These are phyloP conservation scores for Caenorhabditis sp. DNA, from an alignment of 2,888 invertebrate genomes.

Conservation along the genomic window DNA sequence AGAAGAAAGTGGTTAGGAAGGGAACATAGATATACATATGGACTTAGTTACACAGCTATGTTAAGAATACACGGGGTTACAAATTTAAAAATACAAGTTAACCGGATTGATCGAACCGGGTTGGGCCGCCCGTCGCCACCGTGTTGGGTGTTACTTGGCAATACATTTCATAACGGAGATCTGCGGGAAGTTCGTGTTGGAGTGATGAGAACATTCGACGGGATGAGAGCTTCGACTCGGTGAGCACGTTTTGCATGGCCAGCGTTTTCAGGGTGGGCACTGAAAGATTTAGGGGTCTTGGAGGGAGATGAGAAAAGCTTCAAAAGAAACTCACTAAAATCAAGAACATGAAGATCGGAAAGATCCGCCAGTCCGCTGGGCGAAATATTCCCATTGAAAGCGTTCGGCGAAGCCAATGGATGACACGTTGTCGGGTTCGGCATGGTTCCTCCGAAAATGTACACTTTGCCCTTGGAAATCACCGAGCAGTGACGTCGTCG, in stretches of 20 bases:
- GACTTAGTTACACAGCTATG: background rate
- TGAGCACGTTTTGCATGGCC: constrained; percentile 25
- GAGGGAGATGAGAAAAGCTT: too few species aligned
- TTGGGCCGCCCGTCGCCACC: background rate
- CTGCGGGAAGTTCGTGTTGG: constrained; percentile 27
- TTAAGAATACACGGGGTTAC: background rate
- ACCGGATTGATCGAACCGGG: constrained; percentile 52
- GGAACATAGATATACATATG: background rate
- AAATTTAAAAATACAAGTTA: constrained; percentile 10
- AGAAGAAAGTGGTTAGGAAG: constrained; percentile 8
- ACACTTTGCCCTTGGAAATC: constrained; percentile 88
- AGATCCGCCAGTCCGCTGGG: constrained; percentile 74
- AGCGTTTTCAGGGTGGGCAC: constrained; percentile 9
- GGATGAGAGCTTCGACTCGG: constrained; percentile 11
- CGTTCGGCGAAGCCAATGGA: background rate
- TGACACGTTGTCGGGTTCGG: constrained; percentile 82
- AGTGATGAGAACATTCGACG: constrained; percentile 36
- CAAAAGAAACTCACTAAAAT: constrained; percentile 73
- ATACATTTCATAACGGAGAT: constrained; percentile 59
- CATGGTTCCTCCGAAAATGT: constrained; percentile 94
- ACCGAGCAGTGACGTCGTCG: constrained; percentile 89
- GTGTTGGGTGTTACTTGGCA: constrained; percentile 50
- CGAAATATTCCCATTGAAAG: constrained; percentile 14
- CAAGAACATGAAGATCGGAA: constrained; percentile 80
- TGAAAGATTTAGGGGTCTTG: too few species aligned